These are phyloP conservation scores for Atherinomorus stipes DNA, from an alignment of 2,113 vertebrate genomes.

Conservation along the genomic window DNA sequence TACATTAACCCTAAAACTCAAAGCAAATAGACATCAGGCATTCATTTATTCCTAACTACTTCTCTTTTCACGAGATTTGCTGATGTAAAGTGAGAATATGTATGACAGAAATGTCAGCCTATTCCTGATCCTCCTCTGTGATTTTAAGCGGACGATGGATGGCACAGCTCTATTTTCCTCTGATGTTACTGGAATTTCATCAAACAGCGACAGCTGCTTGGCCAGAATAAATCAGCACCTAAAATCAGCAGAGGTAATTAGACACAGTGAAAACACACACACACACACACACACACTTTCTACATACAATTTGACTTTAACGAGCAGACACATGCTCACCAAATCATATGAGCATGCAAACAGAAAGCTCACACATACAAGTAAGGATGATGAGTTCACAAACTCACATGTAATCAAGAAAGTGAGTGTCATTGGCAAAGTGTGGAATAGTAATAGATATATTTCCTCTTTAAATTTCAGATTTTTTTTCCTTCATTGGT, in stretches of 20 bases:
- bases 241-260: slow-evolving; percentile 65
- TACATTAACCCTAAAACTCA: background rate
- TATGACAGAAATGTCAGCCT: background rate
- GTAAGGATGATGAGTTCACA: slow-evolving; percentile 13
- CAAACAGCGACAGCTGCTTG: slow-evolving; percentile 39
- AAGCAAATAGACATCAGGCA: background rate
- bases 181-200: slow-evolving; percentile 10
- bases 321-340: slow-evolving; percentile 15
- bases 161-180: slow-evolving; percentile 2
- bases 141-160: background rate
- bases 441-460: slow-evolving; percentile 24
- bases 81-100: background rate
- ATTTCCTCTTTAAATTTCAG: background rate
- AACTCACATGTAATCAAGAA: slow-evolving; percentile 30
- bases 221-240: slow-evolving; percentile 62
- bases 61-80: slow-evolving; percentile 9
- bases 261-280: slow-evolving; percentile 20
- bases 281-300: slow-evolving; percentile 1
- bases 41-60: no score
- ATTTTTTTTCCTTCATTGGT: slow-evolving; percentile 39
- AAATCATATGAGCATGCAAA: background rate
- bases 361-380: slow-evolving; percentile 18
- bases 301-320: background rate
- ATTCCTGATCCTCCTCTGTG: background rate
- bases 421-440: slow-evolving; percentile 59